phyloP scores from a whole-genome alignment of 1,140 invertebrate species.

The Forficula auricularia region DNA sequence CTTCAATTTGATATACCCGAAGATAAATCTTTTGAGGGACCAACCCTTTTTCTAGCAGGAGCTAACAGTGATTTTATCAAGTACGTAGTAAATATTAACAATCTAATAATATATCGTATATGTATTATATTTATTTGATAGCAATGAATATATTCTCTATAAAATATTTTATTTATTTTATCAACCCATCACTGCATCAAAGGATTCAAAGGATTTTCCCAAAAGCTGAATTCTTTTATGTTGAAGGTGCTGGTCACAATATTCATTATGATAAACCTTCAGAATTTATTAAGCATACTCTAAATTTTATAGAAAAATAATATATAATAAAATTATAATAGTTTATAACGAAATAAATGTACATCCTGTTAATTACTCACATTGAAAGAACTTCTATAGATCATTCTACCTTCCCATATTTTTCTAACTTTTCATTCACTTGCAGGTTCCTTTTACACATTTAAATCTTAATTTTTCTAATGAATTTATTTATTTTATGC shows the following conservation, averaged over 20 bases:
- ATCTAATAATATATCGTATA: slow-evolving; percentile 9
- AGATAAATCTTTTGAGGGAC: slow-evolving; percentile 37
- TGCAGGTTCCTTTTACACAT: no score
- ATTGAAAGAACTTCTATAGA: no score
- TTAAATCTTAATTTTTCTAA: no score
- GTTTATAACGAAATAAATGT: no score
- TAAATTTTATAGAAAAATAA: slow-evolving; percentile 16
- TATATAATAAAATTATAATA: no score
- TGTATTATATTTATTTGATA: background rate
- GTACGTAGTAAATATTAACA: slow-evolving; percentile 28
- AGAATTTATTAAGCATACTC: slow-evolving; percentile 45
- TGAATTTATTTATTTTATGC: no score
- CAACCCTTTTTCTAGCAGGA: slow-evolving; percentile 68
- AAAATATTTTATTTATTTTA: slow-evolving; percentile 22
- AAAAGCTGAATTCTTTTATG: slow-evolving; percentile 46
- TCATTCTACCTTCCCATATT: no score
- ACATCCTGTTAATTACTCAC: no score
- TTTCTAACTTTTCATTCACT: no score
- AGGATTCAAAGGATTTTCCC: slow-evolving; percentile 60
- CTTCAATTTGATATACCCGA: slow-evolving; percentile 37
- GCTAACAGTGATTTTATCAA: slow-evolving; percentile 57
- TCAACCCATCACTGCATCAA: slow-evolving; percentile 42
- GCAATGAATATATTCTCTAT: background rate
- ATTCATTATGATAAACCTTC: slow-evolving; percentile 76
- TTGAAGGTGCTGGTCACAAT: slow-evolving; percentile 76